Evolutionary conservation across 2,113 vertebrate species (phyloP).

Genomic region (Oncorhynchus nerka): DNA sequence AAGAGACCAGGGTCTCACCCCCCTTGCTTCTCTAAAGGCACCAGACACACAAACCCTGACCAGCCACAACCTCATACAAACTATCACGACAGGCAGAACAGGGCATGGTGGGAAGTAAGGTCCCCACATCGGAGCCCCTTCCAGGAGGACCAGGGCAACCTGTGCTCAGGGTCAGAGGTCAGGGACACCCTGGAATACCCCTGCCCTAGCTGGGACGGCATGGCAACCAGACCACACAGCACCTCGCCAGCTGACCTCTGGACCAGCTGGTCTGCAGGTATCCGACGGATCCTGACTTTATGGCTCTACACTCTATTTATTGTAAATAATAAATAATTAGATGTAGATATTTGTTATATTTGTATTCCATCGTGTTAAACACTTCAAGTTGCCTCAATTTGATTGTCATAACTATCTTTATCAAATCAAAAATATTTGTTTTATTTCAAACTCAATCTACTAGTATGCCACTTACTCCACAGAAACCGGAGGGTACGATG

Average conservation of each 20-base stretch:
- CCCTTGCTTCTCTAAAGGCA: background rate
- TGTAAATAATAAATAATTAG: too few relatives aligned
- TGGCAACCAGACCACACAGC: background rate
- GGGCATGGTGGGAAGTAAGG: background rate
- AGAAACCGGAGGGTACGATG: background rate
- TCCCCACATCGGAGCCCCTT: background rate
- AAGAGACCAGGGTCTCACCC: constrained; percentile 56
- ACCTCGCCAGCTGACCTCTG: constrained; percentile 4
- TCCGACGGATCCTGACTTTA: too few relatives aligned
- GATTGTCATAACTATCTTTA: too few relatives aligned
- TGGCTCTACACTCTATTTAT: too few relatives aligned
- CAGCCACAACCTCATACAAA: background rate
- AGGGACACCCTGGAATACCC: constrained; percentile 9
- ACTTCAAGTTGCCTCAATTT: background rate
- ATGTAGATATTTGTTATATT: background rate
- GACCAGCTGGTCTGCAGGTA: constrained; percentile 27
- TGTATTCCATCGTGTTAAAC: background rate
- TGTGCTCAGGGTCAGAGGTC: background rate
- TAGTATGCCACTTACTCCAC: background rate
- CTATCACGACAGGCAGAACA: background rate
- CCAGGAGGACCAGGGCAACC: constrained; percentile 9
- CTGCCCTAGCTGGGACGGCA: constrained; percentile 8
- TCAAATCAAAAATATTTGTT: background rate
- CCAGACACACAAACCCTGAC: background rate
- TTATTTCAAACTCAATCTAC: too few relatives aligned